Conservation (phyloP, 2,113 vertebrate species). For the Solenodon paradoxus region DNA sequence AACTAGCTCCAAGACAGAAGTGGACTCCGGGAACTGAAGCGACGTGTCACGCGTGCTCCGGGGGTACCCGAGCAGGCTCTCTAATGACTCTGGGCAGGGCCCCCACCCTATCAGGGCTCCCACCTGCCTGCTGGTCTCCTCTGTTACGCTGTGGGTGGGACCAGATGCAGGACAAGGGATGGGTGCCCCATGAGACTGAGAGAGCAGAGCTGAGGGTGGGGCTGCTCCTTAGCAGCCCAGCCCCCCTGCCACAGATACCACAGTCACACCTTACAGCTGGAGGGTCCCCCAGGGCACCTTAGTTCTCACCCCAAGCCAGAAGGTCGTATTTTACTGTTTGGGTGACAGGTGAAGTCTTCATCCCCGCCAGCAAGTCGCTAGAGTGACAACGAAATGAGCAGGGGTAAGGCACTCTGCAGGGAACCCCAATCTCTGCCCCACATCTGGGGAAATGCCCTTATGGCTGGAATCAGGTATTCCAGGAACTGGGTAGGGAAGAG, state of each 20-base stretch:
- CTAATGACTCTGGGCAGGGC: neutral
- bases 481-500: neutral
- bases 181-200: neutral
- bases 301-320: neutral
- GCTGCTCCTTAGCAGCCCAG: too few relatives aligned
- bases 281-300: neutral
- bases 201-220: neutral
- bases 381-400: neutral
- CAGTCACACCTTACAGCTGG: too few relatives aligned
- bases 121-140: neutral
- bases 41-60: neutral
- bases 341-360: neutral
- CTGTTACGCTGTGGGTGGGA: neutral
- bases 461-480: neutral
- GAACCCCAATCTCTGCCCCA: neutral
- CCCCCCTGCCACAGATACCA: rapidly evolving
- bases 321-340: neutral
- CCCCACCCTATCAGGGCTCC: neutral
- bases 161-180: rapidly evolving
- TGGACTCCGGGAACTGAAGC: neutral
- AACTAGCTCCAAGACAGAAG: neutral
- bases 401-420: neutral
- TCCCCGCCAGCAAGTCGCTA: neutral
- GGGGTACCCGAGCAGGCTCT: neutral
- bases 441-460: neutral